phyloP scores from a whole-genome alignment of 2,797 vertebrate genomes.

The Centropyge bicolor region DNA sequence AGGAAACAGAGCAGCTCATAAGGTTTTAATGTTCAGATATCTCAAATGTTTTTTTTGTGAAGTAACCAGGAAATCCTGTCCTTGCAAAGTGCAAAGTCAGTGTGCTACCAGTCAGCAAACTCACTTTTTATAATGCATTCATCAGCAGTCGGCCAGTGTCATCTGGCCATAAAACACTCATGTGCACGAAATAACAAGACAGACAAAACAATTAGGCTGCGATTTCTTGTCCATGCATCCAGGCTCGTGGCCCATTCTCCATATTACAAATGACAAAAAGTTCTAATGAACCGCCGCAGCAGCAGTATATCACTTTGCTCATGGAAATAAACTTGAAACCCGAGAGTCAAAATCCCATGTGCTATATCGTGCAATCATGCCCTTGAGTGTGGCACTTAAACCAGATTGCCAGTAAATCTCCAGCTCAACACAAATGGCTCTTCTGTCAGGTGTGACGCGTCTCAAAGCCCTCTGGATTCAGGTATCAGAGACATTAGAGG shows the following conservation, averaged over 20 bases:
- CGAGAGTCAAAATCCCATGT: conserved; percentile 60
- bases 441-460: conserved; percentile 55
- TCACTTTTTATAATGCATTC: conserved; percentile 80
- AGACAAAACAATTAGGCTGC: conserved; percentile 23
- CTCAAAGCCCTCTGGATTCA: conserved; percentile 66
- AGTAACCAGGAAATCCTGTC: conserved; percentile 10
- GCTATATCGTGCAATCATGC: conserved; percentile 54
- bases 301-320: conserved; percentile 51
- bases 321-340: conserved; percentile 63
- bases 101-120: conserved; percentile 8
- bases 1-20: conserved; percentile 41
- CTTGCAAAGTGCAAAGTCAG: conserved; percentile 2
- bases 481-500: conserved; percentile 61
- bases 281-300: conserved; percentile 44
- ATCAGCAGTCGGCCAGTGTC: conserved; percentile 70
- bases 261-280: conserved; percentile 45
- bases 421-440: conserved; percentile 63
- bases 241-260: conserved; percentile 16
- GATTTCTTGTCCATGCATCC: conserved; percentile 8
- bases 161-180: conserved; percentile 57
- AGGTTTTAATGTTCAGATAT: conserved; percentile 18
- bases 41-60: conserved; percentile 25
- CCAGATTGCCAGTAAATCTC: conserved; percentile 78
- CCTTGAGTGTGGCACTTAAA: conserved; percentile 76
- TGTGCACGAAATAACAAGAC: conserved; percentile 17